Conservation (phyloP, 2,113 vertebrate species). For the Labeo rohita region DNA sequence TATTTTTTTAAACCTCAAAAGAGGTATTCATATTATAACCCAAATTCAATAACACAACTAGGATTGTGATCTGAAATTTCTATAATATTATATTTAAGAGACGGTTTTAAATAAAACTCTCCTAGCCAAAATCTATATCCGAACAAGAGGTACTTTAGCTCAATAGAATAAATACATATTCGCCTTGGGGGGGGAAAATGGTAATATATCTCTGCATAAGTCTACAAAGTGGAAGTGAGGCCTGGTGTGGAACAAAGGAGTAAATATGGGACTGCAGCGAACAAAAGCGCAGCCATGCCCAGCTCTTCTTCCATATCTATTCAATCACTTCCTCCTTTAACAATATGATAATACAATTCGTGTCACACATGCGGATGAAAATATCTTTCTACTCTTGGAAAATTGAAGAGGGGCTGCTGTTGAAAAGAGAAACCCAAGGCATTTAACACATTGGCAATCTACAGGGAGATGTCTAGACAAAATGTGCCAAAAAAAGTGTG, state of each 20-base stretch:
- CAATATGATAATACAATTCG: slow-evolving; percentile 54
- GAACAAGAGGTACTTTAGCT: neutral
- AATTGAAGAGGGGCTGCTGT: slow-evolving; percentile 48
- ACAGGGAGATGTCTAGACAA: slow-evolving; percentile 53
- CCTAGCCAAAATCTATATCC: neutral
- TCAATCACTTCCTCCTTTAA: slow-evolving; percentile 39
- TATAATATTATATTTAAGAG: neutral
- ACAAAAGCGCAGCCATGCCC: neutral
- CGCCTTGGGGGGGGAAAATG: neutral
- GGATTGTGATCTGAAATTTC: neutral
- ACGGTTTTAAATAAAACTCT: neutral
- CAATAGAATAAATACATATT: slow-evolving; percentile 13
- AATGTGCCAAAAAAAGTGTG: slow-evolving; percentile 50
- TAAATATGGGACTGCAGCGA: slow-evolving; percentile 7
- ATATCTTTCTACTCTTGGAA: slow-evolving; percentile 46
- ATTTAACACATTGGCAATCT: slow-evolving; percentile 58
- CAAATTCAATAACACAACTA: neutral
- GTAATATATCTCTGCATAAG: neutral
- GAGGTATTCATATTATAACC: neutral
- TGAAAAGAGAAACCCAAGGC: slow-evolving; percentile 49
- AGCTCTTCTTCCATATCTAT: slow-evolving; percentile 8
- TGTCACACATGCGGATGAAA: slow-evolving; percentile 25
- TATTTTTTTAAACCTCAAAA: neutral
- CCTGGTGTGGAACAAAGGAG: neutral
- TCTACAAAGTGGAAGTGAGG: slow-evolving; percentile 15